These are phyloP conservation scores for Strigamia maritima DNA, from an alignment of 2,888 invertebrate genomes.

Conservation along the genomic window DNA sequence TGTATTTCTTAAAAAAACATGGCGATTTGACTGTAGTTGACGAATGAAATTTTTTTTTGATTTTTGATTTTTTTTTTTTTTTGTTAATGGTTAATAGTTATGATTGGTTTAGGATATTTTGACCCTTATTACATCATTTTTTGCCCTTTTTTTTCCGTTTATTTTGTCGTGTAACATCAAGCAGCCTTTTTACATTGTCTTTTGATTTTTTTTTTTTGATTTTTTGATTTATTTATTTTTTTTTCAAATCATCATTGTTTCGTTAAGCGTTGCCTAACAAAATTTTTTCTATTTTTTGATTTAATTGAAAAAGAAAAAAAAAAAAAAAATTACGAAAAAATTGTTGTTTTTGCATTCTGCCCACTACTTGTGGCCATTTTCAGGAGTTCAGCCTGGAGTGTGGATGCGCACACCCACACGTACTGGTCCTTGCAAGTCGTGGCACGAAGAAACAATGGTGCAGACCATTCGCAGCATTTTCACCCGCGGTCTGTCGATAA, in stretches of 20 bases:
- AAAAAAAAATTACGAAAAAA: neutral
- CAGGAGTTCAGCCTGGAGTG: slow-evolving; percentile 37
- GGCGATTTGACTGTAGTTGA: slow-evolving; percentile 35
- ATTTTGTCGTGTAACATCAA: slow-evolving; percentile 31
- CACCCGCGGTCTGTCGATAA: slow-evolving; percentile 41
- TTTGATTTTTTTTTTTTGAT: neutral
- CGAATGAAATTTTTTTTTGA: slow-evolving; percentile 12
- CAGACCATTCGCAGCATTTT: slow-evolving; percentile 41
- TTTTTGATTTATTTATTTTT: neutral
- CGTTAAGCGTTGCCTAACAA: neutral
- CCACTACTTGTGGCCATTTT: slow-evolving; percentile 22
- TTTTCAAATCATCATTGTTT: neutral
- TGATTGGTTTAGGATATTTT: neutral
- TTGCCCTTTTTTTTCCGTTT: neutral
- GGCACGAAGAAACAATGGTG: slow-evolving; percentile 43
- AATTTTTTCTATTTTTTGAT: neutral
- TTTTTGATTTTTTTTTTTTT: slow-evolving; percentile 16
- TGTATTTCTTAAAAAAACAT: slow-evolving; percentile 34
- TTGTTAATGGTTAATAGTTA: neutral
- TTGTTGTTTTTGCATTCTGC: neutral
- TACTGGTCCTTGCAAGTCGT: slow-evolving; percentile 42
- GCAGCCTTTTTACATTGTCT: slow-evolving; percentile 26
- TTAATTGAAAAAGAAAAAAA: neutral
- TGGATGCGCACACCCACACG: slow-evolving; percentile 41
- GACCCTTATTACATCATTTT: neutral